Evolutionary conservation across 2,888 invertebrate genomes (phyloP), one percentile per base, ranked within the genome.

Genomic region (Candidula unifasciata): DNA sequence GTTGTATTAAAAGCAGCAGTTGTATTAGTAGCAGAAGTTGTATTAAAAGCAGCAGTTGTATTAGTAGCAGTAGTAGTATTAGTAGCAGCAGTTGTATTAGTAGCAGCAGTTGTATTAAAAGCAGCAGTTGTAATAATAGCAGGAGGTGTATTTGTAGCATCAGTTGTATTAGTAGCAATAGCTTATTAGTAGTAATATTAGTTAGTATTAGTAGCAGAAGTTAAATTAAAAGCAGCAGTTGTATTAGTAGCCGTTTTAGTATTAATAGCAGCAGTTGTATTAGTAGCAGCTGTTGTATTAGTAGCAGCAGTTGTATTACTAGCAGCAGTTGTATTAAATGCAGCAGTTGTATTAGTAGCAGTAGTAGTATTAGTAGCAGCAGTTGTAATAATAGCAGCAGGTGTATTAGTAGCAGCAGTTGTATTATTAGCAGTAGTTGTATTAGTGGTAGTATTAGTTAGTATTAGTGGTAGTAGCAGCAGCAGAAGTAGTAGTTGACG

Each of bases 321-420:
- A 35, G 69, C 16, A 2, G 69, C 16, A 35, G 69, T 33, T 1
- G 69, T 33, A 35, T n/a, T 18, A 35, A 30, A 3, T 18, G 6
- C 16, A 69, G 69, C 21, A 69, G 69, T 69, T 1, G 69, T 27
- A 69, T n/a, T 2, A 69, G 69, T 27, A 69, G 69, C 18, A 69
- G 69, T 6, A 69, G 69, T 69, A 69, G 69, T 69, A 69, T n/a
- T 6, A 69, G 69, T 69, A 69, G 69, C 27, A 69, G 69, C 27
- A 69, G 69, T 69, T 27, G 69, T 69, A 69, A 0, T 69, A 69
- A 30, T 69, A 69, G 69, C 27, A 69, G 69, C 27, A 69, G 69
- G 21, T 27, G 69, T 69, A 33, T n/a, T 69, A 69, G 69, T 69
- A 69, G 69, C 27, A 69, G 69, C 35, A 33, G 73, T 73, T 10